These are phyloP conservation scores for Trachelus troglodyta DNA, from an alignment of 2,888 invertebrate species.

Conservation along the genomic window DNA sequence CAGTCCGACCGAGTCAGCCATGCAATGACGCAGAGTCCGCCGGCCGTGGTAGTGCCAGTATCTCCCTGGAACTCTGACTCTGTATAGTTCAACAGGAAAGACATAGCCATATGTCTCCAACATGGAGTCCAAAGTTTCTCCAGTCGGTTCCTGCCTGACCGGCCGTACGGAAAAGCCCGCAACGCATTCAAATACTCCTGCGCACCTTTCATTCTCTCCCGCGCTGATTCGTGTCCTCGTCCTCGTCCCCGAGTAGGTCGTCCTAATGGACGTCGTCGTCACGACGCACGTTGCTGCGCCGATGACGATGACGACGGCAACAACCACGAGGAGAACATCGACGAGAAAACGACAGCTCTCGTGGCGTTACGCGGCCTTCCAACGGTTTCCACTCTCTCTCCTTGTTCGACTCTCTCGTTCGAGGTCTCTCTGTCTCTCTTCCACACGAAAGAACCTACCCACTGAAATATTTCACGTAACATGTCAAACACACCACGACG, in stretches of 20 bases:
- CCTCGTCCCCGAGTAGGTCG: not conserved
- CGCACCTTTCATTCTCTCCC: not conserved
- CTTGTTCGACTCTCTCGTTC: not conserved
- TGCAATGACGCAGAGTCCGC: constrained; percentile 32
- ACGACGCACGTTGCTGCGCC: not conserved
- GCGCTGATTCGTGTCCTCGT: not conserved
- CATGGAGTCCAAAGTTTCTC: not conserved
- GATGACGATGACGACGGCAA: not conserved
- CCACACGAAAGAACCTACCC: not conserved
- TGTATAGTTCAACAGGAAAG: not conserved
- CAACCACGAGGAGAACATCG: not conserved
- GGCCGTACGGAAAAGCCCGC: constrained; percentile 26
- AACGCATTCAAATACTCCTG: not conserved
- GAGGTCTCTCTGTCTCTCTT: not conserved
- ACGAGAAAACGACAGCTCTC: not conserved
- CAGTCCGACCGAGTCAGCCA: constrained; percentile 27
- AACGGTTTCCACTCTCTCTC: constrained; percentile 1
- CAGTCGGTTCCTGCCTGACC: constrained; percentile 32
- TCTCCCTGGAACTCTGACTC: constrained; percentile 12
- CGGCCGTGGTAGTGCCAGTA: constrained; percentile 17
- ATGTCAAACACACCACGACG: not conserved
- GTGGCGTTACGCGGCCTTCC: not conserved
- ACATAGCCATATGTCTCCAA: not conserved
- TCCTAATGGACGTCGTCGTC: not conserved
- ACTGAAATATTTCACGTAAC: not conserved